phyloP scores from a whole-genome alignment of 2,888 invertebrate genomes.

The Pediacus dermestoides region DNA sequence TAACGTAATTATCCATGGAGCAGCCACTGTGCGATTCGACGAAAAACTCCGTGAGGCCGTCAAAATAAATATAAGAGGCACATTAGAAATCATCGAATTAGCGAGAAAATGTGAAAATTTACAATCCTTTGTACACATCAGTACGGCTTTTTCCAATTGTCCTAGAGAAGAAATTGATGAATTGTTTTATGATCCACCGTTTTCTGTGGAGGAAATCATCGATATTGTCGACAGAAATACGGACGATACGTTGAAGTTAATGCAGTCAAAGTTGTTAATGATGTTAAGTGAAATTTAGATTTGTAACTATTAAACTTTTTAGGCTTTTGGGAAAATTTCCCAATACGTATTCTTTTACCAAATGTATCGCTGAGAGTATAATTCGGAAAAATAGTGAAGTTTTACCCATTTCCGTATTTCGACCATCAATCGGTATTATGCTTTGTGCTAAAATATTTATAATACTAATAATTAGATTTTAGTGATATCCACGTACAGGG shows the following conservation, averaged over 20 bases:
- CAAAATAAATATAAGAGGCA: constrained; percentile 6
- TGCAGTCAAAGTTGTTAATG: constrained; percentile 51
- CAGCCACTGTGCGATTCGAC: constrained; percentile 66
- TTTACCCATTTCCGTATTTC: constrained; percentile 77
- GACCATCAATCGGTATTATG: constrained; percentile 87
- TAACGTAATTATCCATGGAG: constrained; percentile 63
- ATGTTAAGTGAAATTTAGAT: too few relatives aligned
- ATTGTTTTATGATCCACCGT: constrained; percentile 52
- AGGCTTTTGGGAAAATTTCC: constrained; percentile 66
- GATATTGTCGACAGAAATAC: constrained; percentile 49
- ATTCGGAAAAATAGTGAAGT: constrained; percentile 62
- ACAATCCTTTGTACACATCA: constrained; percentile 50
- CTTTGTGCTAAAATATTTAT: too few relatives aligned
- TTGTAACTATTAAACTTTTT: constrained; percentile 22
- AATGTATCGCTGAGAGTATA: constrained; percentile 79
- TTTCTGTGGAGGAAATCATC: constrained; percentile 50
- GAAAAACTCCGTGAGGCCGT: constrained; percentile 6
- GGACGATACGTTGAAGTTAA: constrained; percentile 48
- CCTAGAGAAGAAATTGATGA: constrained; percentile 50
- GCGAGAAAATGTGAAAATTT: constrained; percentile 7
- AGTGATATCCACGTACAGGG: constrained; percentile 67
- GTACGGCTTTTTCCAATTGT: constrained; percentile 55
- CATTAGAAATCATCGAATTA: constrained; percentile 3
- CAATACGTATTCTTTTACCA: constrained; percentile 84
- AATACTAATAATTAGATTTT: too few relatives aligned